Base-by-base conservation (phyloP, 2,888 invertebrate species). In the Lycaena phlaeas region DNA sequence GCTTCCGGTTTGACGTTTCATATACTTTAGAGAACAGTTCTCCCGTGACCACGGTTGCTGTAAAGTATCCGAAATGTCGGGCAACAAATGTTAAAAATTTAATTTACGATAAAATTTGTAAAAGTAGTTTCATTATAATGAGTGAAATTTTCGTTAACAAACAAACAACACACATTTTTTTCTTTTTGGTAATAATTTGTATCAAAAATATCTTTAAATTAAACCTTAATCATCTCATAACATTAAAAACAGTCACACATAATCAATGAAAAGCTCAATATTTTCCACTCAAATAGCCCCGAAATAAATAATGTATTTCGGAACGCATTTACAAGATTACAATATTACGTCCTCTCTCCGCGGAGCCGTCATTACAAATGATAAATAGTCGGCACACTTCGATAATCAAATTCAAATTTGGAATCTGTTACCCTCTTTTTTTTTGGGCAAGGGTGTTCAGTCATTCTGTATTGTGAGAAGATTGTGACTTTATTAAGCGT, bases 361-460 rank as follows among this genome's bases (percentile, higher is more conserved):
- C 59, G 61, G 64, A 60, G 59, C 64, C 77, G 73, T 82, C 82
- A 81, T 82, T 79, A 78, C 74, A 68, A 74, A 82, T 84, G 84
- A 84, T 82, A 76, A 82, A 84, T 84, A 78, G 81, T 66, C 70
- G 68, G 66, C 82, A 79, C 84, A 84, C 82, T 81, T 75, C 81
- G 77, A 79, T 84, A 82, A 84, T 84, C 84, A 84, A 84, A 84
- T 84, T 84, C 84, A 75, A 84, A 84, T 84, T 84, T 82, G 72
- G 76, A 79, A 84, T 82, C 82, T 84, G 84, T 68, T 78, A 71
- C 78, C 77, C 75, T 68, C 70, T 61, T 73, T 71, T 70, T 67
- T 64, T 59, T 57, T 47, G 52, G 46, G 56, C 61, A 59, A 67
- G 63, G 71, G 68, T 61, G 62, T 60, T 58, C 62, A 52, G 60